Evolutionary conservation across 2,113 vertebrate species (phyloP).

Genomic region (Porphyrio hochstetteri): DNA sequence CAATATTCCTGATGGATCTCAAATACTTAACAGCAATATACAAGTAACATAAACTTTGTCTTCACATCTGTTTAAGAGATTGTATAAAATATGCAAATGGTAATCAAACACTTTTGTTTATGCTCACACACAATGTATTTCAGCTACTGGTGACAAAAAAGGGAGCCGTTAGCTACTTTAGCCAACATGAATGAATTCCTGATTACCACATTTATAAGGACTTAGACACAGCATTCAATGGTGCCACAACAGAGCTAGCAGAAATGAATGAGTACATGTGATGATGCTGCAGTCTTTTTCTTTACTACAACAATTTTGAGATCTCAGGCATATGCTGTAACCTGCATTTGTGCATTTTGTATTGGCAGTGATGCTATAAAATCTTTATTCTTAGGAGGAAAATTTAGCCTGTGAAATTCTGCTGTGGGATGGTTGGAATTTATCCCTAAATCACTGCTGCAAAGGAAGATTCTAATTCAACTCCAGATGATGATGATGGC

Average conservation of each 20-base stretch:
- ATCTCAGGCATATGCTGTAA: constrained; percentile 6
- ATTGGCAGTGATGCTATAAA: neutral
- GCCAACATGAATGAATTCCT: constrained; percentile 32
- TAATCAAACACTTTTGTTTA: constrained; percentile 65
- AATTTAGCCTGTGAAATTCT: neutral
- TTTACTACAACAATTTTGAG: constrained; percentile 2
- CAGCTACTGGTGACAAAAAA: constrained; percentile 12
- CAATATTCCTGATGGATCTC: neutral
- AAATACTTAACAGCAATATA: neutral
- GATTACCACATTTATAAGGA: constrained; percentile 41
- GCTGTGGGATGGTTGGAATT: neutral
- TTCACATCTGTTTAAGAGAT: constrained; percentile 44
- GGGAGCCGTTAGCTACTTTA: neutral
- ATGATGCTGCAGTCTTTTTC: constrained; percentile 35
- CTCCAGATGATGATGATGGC: neutral
- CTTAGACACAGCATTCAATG: neutral
- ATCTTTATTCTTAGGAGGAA: neutral
- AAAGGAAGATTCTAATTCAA: neutral
- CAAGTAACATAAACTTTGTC: neutral
- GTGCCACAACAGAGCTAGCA: constrained; percentile 38
- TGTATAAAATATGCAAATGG: constrained; percentile 26
- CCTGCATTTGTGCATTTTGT: constrained; percentile 1
- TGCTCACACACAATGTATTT: constrained; percentile 29
- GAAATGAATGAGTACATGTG: constrained; percentile 18
- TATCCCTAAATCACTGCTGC: neutral